Percentiles rank a stretch among this genome's conserved stretches.
phyloP scores from a whole-genome alignment of 2,113 vertebrate species.

The Microtus ochrogaster region DNA sequence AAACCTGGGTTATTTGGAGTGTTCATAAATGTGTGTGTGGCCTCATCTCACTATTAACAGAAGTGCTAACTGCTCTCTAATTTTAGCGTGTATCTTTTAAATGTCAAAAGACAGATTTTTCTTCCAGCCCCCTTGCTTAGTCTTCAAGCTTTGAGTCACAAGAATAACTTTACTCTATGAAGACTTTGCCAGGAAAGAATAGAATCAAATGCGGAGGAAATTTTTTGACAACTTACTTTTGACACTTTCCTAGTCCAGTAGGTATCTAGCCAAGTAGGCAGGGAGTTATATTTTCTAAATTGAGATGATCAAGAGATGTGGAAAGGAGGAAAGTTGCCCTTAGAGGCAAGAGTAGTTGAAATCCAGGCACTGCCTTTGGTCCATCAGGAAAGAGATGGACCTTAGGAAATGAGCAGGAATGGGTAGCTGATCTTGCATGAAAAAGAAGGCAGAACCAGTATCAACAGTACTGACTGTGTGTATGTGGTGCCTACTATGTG shows the following conservation, averaged over 20 bases:
- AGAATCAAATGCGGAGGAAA: conserved; percentile 58
- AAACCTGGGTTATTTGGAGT: conserved; percentile 49
- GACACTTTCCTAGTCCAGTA: conserved; percentile 40
- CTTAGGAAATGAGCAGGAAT: not conserved
- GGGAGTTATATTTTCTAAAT: conserved; percentile 58
- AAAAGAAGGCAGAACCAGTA: not conserved
- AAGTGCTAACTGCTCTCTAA: conserved; percentile 78
- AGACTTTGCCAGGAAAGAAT: conserved; percentile 71
- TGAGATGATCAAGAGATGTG: not conserved
- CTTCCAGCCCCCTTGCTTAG: conserved; percentile 66
- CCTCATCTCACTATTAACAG: conserved; percentile 75
- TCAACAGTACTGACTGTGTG: not conserved
- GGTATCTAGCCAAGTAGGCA: conserved; percentile 39
- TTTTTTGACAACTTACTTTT: conserved; percentile 66
- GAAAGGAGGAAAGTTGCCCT: not conserved
- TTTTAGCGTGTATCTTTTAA: conserved; percentile 80
- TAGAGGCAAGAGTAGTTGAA: not conserved
- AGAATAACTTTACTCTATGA: conserved; percentile 67
- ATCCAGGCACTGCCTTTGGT: not conserved
- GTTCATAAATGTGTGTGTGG: conserved; percentile 63
- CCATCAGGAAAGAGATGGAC: not conserved
- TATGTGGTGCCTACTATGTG: not conserved
- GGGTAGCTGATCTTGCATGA: not conserved
- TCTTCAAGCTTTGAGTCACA: conserved; percentile 75
- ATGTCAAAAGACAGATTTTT: conserved; percentile 84